A percentile compares a stretch with the other conserved stretches of the same genome.
phyloP scores from a whole-genome alignment of 2,797 vertebrate genomes.

The Chrosomus eos region DNA sequence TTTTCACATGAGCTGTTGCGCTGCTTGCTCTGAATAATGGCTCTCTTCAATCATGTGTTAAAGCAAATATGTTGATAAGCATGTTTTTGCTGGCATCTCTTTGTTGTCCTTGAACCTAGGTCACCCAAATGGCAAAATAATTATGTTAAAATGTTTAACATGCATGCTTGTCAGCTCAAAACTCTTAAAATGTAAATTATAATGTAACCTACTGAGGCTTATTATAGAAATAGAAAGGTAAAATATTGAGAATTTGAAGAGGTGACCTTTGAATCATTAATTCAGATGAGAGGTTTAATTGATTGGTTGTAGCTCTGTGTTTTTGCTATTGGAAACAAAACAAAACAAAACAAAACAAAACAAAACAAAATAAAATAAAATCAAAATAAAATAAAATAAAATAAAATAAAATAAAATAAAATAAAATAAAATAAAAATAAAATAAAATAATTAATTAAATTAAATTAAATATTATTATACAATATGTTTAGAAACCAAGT shows the following conservation, averaged over 20 bases:
- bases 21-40: constrained; percentile 1
- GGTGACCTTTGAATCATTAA: neutral
- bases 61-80: constrained; percentile 9
- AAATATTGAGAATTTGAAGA: neutral
- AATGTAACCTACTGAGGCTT: neutral
- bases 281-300: neutral
- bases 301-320: neutral
- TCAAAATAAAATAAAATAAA: neutral
- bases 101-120: neutral
- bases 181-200: neutral
- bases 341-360: no score
- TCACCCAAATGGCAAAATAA: constrained; percentile 3
- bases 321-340: neutral
- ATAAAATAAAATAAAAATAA: neutral
- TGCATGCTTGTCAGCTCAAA: neutral
- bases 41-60: constrained; percentile 18
- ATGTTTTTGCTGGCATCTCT: constrained; percentile 4
- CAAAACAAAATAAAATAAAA: neutral
- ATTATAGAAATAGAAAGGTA: neutral
- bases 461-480: neutral
- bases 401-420: neutral
- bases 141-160: neutral
- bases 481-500: neutral
- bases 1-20: neutral
- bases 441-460: no score